Evolutionary conservation across 64 coral and sea anemone genomes (phyloP), one percentile per base, ranked within the genome.

Genomic region (Catalaphyllia jardinei): DNA sequence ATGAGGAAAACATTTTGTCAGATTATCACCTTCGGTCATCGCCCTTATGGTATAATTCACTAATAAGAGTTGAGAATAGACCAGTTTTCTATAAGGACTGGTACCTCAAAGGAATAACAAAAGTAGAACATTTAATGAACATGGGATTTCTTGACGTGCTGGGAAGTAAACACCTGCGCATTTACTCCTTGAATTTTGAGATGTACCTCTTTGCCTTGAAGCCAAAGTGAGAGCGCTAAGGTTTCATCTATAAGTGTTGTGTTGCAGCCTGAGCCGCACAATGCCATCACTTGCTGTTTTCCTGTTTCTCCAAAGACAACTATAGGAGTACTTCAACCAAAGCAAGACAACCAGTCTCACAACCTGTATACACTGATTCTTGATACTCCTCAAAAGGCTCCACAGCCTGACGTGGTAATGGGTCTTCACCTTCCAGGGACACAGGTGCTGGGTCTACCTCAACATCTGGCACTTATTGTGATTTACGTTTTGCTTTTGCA

Each of bases 111-210:
- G n/a, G n/a, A n/a, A n/a, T n/a, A n/a, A n/a, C n/a, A n/a, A n/a
- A n/a, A n/a, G n/a, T n/a, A n/a, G n/a, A n/a, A n/a, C n/a, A n/a
- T n/a, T n/a, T n/a, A n/a, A n/a, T n/a, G n/a, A n/a, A 84, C 39
- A 38, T 24, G 3, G 25, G 50, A 78, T 10, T 78, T 78, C 59
- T 71, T 84, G 27, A 67, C 67, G 31, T 84, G 80, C n/a, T 84
- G 28, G 17, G 80, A 84, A 28, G 80, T 38, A 38, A 84, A 63
- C 17, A 57, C 59, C 15, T 51, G 60, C 16, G 29, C 33, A 71
- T 84, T 67, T 29, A 65, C 64, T 22, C 80, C 80, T 67, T 61
- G 80, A 39, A 84, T 63, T 71, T 84, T 28, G 11, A 84, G 59
- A n/a, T 84, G 60, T 39, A 67, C 25, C 39, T 84, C 60, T 33